Percentiles rank a stretch among this genome's conserved stretches.
Evolutionary conservation across 2,888 invertebrate genomes (phyloP).

Genomic region (Belgica antarctica): DNA sequence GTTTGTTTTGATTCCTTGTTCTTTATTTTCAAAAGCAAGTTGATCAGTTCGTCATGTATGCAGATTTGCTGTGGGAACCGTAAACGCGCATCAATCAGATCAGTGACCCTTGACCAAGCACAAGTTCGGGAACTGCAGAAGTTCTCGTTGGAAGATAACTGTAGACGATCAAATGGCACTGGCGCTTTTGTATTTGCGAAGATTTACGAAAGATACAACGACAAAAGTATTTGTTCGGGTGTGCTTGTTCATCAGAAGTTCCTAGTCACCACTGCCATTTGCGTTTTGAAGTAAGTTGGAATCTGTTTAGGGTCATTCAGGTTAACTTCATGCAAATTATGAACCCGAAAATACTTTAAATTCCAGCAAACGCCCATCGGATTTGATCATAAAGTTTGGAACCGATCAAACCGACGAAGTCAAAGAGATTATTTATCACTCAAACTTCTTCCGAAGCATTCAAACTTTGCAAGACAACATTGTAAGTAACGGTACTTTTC

Average conservation of each 20-base stretch:
- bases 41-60: constrained; percentile 27
- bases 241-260: constrained; percentile 39
- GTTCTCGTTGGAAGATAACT: constrained; percentile 32
- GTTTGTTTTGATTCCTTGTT: not conserved
- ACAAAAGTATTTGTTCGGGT: constrained; percentile 31
- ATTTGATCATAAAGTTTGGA: constrained; percentile 35
- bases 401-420: constrained; percentile 23
- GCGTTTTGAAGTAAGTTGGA: constrained; percentile 30
- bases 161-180: not conserved
- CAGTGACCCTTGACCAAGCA: constrained; percentile 24
- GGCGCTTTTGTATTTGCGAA: constrained; percentile 34
- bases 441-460: constrained; percentile 28
- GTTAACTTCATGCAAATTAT: too few relatives aligned
- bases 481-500: not conserved
- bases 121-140: constrained; percentile 20
- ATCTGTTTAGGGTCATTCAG: not conserved
- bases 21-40: not conserved
- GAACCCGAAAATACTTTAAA: too few relatives aligned
- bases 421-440: constrained; percentile 21
- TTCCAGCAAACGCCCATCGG: constrained; percentile 29
- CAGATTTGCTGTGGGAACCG: constrained; percentile 33
- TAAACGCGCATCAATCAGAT: constrained; percentile 27
- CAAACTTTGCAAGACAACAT: constrained; percentile 42
- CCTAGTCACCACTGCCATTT: constrained; percentile 38
- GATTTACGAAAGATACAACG: constrained; percentile 27